Base-by-base conservation (phyloP, 2,797 vertebrate species). In the Serranus cabrilla region DNA sequence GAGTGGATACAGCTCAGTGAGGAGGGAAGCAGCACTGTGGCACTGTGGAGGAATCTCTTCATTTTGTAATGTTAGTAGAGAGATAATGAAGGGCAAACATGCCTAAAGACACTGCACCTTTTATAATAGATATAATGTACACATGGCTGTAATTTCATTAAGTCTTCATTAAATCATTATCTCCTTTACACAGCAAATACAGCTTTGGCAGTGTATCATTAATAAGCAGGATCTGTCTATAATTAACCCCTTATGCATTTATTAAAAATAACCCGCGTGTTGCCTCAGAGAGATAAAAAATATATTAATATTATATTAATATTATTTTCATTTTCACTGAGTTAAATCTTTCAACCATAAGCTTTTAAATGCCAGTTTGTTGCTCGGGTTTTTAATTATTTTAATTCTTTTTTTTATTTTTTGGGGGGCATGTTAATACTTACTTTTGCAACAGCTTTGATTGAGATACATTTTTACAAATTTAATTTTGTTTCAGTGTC, bases 221-320 rank as follows among this genome's bases (percentile, higher is more conserved):
- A 71, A 58, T 37, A 54, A 65, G 25, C 12, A 78, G 16, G 66
- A 76, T 78, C 39, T 71, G 60, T 56, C 2, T 9, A 49, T 20
- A 65, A 62, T 61, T 5, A n/a, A 34, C 34, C 34, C 7, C 34
- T 34, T 34, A 34, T 34, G 34, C 34, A 34, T 34, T 34, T 34
- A 34, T 34, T 34, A 7, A 7, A 34, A 34, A 34, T 7, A 34
- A 34, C 34, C 1, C 34, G 5, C 34, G 1, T 34, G 34, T 34
- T 34, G 5, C 34, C 34, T 34, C 7, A 7, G 34, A 34, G n/a
- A n/a, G n/a, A 34, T 4, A 34, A 2, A 27, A 27, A 27, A 27
- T 27, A 27, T 7, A 1, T 7, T 34, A 34, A 7, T 5, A 34
- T 9, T 9, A 34, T 8, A 34, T 34, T 34, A 34, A 34, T 34